Evolutionary conservation across 2,888 invertebrate species (phyloP), one percentile per base, ranked within the genome.

Genomic region (Junonia oenone): DNA sequence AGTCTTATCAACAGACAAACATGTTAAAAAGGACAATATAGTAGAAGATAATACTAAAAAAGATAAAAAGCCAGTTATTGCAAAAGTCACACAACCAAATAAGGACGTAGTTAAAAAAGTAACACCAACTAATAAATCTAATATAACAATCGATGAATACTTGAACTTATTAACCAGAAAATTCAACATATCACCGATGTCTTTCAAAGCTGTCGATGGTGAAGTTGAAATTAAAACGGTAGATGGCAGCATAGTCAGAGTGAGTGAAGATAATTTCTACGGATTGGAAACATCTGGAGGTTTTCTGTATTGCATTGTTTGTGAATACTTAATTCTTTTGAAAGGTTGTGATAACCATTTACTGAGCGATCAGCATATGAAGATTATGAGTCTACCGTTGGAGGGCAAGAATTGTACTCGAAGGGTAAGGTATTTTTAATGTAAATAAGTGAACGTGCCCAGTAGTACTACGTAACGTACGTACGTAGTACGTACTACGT

Each of bases 351-450:
- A 50, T 6, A 19, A 52, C 2, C 66, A 68, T 31, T 63, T 58
- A n/a, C 40, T 54, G 0, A 57, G 48, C 1, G 54, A 59, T 11
- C 54, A 58, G 8, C 71, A 71, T 33, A 63, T 61, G 40, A 38
- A 55, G 0, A 61, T 52, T 13, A 33, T 68, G 1, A 59, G 59
- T 55, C 53, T 48, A 0, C 66, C 66, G 0, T 58, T 69, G 5
- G 45, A 54, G 29, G 65, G 69, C 38, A 52, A 59, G 1, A 52
- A 70, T 49, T 70, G 65, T 14, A 58, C 68, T 6, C 59, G 71
- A 54, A 53, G 59, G 58, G 70, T 70, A 58, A 59, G 51, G 47
- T n/a, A 6, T 5, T n/a, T n/a, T 19, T 5, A n/a, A n/a, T n/a
- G n/a, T n/a, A n/a, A n/a, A n/a, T n/a, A n/a, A n/a, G n/a, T n/a